Evolutionary conservation across 2,113 vertebrate genomes (phyloP), one percentile per base, ranked within the genome.

Genomic region (Bothrops jararaca): DNA sequence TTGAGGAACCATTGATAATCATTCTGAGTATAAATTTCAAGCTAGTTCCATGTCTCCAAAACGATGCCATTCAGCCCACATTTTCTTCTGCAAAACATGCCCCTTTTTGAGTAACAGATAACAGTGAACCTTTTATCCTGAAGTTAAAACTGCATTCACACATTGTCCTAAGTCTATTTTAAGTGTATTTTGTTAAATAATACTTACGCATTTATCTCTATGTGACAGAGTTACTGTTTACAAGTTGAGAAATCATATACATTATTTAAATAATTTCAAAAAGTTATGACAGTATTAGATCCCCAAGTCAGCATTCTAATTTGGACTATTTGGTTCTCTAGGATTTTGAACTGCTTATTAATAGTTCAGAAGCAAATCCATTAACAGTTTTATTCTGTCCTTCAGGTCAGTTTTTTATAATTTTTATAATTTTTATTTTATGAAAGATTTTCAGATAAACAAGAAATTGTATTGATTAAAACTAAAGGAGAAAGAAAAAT

Each of bases 81-180:
- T 92, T 95, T 94, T 92, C 88, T 88, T 69, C 90, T 96, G 93
- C 91, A 26, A 39, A 90, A 85, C 89, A 95, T 94, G 92, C 90
- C 0, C 57, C 90, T 74, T 88, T 94, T 88, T 87, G 86, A 93
- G 95, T 42, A 0, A 2, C 94, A 10, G 39, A 34, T 64, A 53
- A 92, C 45, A 95, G 92, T 94, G 93, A 85, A 0, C 42, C 64
- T 93, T 92, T 95, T 74, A 11, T 52, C 3, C 0, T 74, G 80
- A 74, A 29, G 4, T 48, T 48, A 86, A 86, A n/a, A n/a, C 29
- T 34, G 12, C n/a, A 5, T 34, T 74, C 29, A 74, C 15, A 74
- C n/a, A 74, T 74, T 34, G n/a, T 34, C n/a, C n/a, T 74, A 74
- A 34, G 5, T 74, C n/a, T 74, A 74, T 74, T 74, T 74, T 34